Evolutionary conservation across 2,888 invertebrate species (phyloP).

Genomic region (Arenicola marina): DNA sequence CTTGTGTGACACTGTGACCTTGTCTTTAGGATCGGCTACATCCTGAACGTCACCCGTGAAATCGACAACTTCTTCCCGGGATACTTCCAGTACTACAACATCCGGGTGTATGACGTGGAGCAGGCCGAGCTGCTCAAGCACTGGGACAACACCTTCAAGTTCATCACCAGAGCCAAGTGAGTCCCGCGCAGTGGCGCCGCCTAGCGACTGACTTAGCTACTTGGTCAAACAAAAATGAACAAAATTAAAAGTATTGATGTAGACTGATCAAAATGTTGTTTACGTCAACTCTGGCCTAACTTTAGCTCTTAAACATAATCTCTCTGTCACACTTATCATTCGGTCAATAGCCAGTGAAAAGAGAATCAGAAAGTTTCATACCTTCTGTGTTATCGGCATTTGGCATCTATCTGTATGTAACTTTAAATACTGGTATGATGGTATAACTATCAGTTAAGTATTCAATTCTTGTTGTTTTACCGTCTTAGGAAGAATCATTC

Average conservation of each 20-base stretch:
- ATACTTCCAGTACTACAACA: constrained; percentile 92
- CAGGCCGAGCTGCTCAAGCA: constrained; percentile 93
- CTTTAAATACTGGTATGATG: no score
- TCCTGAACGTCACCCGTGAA: constrained; percentile 96
- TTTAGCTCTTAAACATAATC: not conserved
- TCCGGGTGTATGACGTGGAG: constrained; percentile 96
- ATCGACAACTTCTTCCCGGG: constrained; percentile 99
- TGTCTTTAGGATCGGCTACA: constrained; percentile 81
- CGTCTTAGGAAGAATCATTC: constrained; percentile 43
- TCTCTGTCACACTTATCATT: no score
- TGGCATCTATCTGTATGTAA: no score
- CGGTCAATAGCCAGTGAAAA: no score
- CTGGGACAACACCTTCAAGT: constrained; percentile 97
- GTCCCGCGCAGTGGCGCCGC: no score
- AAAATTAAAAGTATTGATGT: not conserved
- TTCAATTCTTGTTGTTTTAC: constrained; percentile 6
- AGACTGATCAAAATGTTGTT: not conserved
- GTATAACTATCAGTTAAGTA: no score
- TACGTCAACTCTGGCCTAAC: not conserved
- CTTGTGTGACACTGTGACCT: no score
- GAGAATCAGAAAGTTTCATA: no score
- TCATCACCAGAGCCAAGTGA: constrained; percentile 85
- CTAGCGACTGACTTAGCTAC: no score
- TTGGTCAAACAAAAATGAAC: no score
- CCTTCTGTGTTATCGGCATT: no score